A percentile compares a stretch with the other conserved stretches of the same genome.
phyloP scores from a whole-genome alignment of 2,888 invertebrate species.

The Nymphalis urticae region DNA sequence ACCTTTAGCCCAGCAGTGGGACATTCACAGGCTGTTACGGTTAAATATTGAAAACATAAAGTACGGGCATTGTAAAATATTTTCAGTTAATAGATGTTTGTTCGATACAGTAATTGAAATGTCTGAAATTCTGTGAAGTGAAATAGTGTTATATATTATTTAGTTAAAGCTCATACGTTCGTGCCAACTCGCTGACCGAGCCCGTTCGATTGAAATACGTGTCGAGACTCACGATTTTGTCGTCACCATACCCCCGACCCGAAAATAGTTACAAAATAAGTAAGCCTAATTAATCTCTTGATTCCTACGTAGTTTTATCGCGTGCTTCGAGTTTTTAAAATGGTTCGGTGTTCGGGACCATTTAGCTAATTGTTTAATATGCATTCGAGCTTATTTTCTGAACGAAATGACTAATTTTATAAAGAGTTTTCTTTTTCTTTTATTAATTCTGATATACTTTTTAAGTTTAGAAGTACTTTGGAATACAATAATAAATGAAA shows the following conservation, averaged over 20 bases:
- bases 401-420: not conserved
- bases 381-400: conserved; percentile 15
- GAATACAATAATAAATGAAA: not conserved
- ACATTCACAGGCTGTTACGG: no score
- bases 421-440: not conserved
- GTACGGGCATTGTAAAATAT: no score
- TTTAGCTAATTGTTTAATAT: conserved; percentile 11
- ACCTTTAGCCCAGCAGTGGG: no score
- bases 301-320: conserved; percentile 29
- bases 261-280: conserved; percentile 27
- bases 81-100: no score
- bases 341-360: not conserved
- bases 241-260: conserved; percentile 34
- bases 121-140: conserved; percentile 19
- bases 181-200: conserved; percentile 47
- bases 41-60: no score
- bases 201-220: conserved; percentile 73
- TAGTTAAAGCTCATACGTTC: conserved; percentile 21
- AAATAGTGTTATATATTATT: conserved; percentile 21
- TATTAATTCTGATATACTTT: not conserved
- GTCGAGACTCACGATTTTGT: conserved; percentile 54
- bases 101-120: conserved; percentile 9
- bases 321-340: conserved; percentile 21
- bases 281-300: conserved; percentile 34
- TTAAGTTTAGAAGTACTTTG: not conserved